These are phyloP conservation scores for Orbicella faveolata DNA, from an alignment of 64 coral and sea anemone species.

Conservation along the genomic window DNA sequence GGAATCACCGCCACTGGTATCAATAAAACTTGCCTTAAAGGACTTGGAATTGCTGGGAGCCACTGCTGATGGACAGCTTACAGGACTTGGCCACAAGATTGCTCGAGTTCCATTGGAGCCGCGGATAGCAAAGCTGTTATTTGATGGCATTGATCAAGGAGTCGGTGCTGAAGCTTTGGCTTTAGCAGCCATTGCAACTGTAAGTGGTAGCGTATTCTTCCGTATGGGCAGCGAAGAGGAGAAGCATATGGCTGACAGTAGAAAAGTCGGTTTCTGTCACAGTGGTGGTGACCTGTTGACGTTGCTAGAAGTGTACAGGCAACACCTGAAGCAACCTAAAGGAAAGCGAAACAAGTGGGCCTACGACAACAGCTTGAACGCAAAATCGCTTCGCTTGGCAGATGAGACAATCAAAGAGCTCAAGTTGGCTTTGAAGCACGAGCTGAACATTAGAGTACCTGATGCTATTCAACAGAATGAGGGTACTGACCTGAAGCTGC, in stretches of 20 bases:
- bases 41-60: constrained; percentile 63
- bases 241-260: constrained; percentile 66
- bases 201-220: constrained; percentile 74
- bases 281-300: constrained; percentile 80
- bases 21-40: constrained; percentile 42
- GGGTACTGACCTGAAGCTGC: constrained; percentile 40
- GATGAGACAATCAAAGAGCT: constrained; percentile 81
- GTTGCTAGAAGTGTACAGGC: constrained; percentile 63
- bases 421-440: constrained; percentile 54
- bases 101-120: constrained; percentile 72
- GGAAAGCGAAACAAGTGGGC: constrained; percentile 63
- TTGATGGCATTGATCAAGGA: constrained; percentile 72
- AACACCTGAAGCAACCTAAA: constrained; percentile 50
- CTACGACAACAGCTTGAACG: constrained; percentile 72
- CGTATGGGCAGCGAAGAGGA: constrained; percentile 86
- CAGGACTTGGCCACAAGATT: constrained; percentile 74
- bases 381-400: constrained; percentile 83
- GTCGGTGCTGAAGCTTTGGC: constrained; percentile 66
- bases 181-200: constrained; percentile 68
- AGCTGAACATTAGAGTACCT: constrained; percentile 16
- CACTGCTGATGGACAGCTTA: constrained; percentile 42
- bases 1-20: constrained; percentile 68
- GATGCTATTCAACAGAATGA: neutral
- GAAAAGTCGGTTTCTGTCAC: constrained; percentile 75
- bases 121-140: constrained; percentile 59